Evolutionary conservation across 2,888 invertebrate species (phyloP), one percentile per base, ranked within the genome.

Genomic region (Enchytraeus crypticus): DNA sequence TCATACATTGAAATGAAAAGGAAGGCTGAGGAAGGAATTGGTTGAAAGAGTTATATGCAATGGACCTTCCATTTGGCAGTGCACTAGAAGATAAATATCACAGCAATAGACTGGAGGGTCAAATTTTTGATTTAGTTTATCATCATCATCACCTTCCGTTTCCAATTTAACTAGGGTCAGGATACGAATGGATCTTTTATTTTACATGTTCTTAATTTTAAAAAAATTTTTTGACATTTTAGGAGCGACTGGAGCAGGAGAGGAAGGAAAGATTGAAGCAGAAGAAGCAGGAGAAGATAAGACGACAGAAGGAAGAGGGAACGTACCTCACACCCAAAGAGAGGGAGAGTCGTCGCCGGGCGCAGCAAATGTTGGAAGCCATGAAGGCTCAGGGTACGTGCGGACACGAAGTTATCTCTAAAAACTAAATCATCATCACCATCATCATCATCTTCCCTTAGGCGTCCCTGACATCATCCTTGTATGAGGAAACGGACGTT

Each of bases 221-320:
- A 49, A 53, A 53, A 27, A 11, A 47, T 47, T 21, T n/a, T n/a
- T n/a, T n/a, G n/a, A 4, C 8, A 51, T 53, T 29, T 51, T 51
- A 85, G 75, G 82, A 85, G 70, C 80, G 87, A 62, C 79, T 89
- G 66, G 95, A 95, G 76, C 87, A 90, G 72, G 95, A 96, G 77
- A 83, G 84, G 65, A 92, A 89, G 74, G 90, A 90, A 68, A 86
- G 85, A 74, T 91, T 88, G 77, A 96, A 92, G 76, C 87, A 88
- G 73, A 90, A 90, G 74, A 91, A 93, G 80, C 92, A 91, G 74
- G 93, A 93, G 75, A 84, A 89, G 55, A 92, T 90, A 79, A 92
- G 92, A 73, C 84, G 91, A 74, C 83, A 92, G 70, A 96, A 96
- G 79, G 90, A 90, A n/a, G 96, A 96, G 81, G 97, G 97, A 2